Base-by-base conservation (phyloP, 2,797 vertebrate species). In the Enteromius fasciolatus region DNA sequence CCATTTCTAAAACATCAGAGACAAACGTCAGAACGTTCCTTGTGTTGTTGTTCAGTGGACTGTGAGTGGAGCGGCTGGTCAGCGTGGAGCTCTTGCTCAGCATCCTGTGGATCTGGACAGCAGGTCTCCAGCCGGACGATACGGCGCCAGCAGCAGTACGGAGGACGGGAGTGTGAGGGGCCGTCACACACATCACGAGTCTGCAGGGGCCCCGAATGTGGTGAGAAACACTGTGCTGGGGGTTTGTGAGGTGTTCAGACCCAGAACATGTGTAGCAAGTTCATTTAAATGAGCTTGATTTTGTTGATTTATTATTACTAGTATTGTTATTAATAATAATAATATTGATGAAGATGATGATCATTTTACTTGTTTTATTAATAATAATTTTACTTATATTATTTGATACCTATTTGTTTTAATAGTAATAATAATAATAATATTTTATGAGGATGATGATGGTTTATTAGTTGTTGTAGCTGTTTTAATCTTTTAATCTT, bases 11-110 rank as follows among this genome's bases (percentile, higher is more conserved):
- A 46, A 15, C 25, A 15, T 61, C 23, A 25, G n/a, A 46, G 11
- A 69, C n/a, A 17, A 9, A 9, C n/a, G 12, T 59, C n/a, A 25
- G 11, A 54, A 9, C 20, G n/a, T n/a, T n/a, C n/a, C n/a, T n/a
- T 67, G 18, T 86, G 54, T 80, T 80, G 63, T 63, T 17, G n/a
- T 25, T 6, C 82, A 96, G 95, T 94, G 87, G 92, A 95, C 88
- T 97, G 95, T 74, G 85, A 89, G 84, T 95, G 94, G 96, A 93
- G 93, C 2, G 83, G 77, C 73, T 96, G 96, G 96, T 92, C 94
- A 0, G 79, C 84, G 4, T 96, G 95, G 95, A 92, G 91, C 18
- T 78, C 88, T 0, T 97, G 96, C 87, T 95, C 95, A 0, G 90
- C 88, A 18, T 95, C 90, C n/a, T 96, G 96, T 41, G 95, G 95